Conservation (phyloP, 2,113 vertebrate species). For the Scomber colias region DNA sequence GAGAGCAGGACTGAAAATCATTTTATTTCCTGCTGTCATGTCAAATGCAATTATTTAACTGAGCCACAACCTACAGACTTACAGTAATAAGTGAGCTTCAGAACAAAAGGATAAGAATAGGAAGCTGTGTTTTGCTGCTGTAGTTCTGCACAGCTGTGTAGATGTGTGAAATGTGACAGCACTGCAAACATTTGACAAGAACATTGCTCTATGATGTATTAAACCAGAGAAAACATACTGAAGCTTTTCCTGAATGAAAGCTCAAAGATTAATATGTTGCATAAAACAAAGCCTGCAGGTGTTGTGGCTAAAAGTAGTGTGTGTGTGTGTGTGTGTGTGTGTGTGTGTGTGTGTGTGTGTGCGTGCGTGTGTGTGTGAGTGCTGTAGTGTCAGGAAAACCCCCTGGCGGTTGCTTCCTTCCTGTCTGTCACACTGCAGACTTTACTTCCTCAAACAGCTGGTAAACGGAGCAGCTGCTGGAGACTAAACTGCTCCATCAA, state of each 20-base stretch:
- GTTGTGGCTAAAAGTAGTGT: slow-evolving; percentile 22
- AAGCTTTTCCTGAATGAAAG: too few species aligned
- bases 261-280: too few species aligned
- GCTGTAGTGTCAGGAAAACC: slow-evolving; percentile 42
- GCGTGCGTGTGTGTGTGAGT: neutral
- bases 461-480: slow-evolving; percentile 17
- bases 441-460: slow-evolving; percentile 45
- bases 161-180: too few species aligned
- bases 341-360: too few species aligned
- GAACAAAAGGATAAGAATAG: neutral
- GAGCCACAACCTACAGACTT: neutral
- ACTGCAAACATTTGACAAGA: too few species aligned
- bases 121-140: too few species aligned
- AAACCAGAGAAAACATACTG: neutral
- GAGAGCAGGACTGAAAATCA: too few species aligned
- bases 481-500: neutral
- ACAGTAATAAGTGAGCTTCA: neutral
- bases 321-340: too few species aligned
- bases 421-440: slow-evolving; percentile 35
- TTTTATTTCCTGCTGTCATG: too few species aligned
- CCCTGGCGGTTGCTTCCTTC: slow-evolving; percentile 48
- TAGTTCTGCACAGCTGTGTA: too few species aligned
- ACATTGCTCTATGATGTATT: neutral
- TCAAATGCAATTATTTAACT: neutral
- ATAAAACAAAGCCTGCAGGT: slow-evolving; percentile 22